Evolutionary conservation across 2,888 invertebrate genomes (phyloP), one percentile per base, ranked within the genome.

Genomic region (Synergus laeviventris): DNA sequence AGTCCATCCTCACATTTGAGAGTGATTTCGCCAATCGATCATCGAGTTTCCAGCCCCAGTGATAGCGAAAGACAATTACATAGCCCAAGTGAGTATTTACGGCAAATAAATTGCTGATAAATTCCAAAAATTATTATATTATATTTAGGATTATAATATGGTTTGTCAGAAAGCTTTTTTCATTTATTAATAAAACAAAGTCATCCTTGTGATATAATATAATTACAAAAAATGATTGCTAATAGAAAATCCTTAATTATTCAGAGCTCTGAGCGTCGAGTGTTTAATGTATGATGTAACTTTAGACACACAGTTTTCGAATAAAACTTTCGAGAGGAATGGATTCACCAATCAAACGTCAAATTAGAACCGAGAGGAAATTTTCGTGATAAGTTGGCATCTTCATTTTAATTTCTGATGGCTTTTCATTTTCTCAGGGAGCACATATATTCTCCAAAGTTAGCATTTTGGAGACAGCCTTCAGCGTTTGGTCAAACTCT

Each of bases 1-100:
- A 88, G 87, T 77, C 87, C 88, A 0, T 83, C 84, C 54, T 86
- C 84, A 79, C 84, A 86, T 73, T 81, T 86, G 77, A 86, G 88
- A 77, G 86, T 87, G 42, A 82, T 88, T 42, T 84, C 88, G 38
- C 84, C 87, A 73, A 85, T 84, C 79, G 89, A 88, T 78, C 87
- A 87, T 79, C 85, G 89, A 39, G 84, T 89, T 54, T 89, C 89
- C 76, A 89, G 89, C 74, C 89, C 89, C 8, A 88, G 87, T 73
- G 88, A 89, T 78, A 88, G 86, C 81, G 89, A 89, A 62, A 84
- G 87, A 76, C 87, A 86, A 74, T 74, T 84, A 70, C 87, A 86
- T 66, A 88, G 86, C 79, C 85, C 87, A 61, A 86, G 89, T 89
- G 77, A 86, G 88, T 84, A 76, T 60, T 62, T 38, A 1, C n/a